Evolutionary conservation across 2,888 invertebrate species (phyloP).

Genomic region (Xylota segnis): DNA sequence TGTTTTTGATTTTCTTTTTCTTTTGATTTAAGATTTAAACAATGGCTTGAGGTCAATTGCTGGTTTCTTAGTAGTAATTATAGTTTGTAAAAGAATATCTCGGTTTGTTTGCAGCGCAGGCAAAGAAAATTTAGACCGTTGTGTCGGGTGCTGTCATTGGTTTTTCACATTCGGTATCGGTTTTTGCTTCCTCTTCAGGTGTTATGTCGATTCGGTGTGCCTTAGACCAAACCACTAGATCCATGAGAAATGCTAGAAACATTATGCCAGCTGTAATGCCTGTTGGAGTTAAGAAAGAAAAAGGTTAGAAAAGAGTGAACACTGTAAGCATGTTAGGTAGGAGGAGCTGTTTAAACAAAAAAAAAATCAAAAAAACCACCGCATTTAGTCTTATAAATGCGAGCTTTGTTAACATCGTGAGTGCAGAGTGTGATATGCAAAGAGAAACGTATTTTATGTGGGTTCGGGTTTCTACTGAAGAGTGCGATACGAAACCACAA

Average conservation of each 20-base stretch:
- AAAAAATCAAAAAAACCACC: no score
- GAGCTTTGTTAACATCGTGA: no score
- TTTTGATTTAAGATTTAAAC: constrained; percentile 71
- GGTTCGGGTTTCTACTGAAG: no score
- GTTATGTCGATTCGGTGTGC: constrained; percentile 92
- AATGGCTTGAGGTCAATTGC: constrained; percentile 72
- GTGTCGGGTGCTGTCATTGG: constrained; percentile 82
- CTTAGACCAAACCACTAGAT: constrained; percentile 95
- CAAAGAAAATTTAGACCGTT: constrained; percentile 79
- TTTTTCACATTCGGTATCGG: constrained; percentile 81
- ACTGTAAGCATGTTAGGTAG: no score
- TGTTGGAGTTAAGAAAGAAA: constrained; percentile 82
- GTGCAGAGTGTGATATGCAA: no score
- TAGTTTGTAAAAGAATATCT: constrained; percentile 31
- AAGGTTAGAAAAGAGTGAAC: not conserved
- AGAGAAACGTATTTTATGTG: no score
- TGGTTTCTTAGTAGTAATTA: constrained; percentile 69
- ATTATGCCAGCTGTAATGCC: constrained; percentile 94
- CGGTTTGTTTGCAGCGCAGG: not conserved
- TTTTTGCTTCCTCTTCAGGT: constrained; percentile 84
- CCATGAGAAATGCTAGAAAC: constrained; percentile 94
- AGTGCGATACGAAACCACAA: no score
- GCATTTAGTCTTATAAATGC: no score
- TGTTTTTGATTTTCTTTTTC: constrained; percentile 47
- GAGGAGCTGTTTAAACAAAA: not conserved